These are phyloP conservation scores for Tauraco erythrolophus DNA, from an alignment of 2,113 vertebrate genomes.

Conservation along the genomic window DNA sequence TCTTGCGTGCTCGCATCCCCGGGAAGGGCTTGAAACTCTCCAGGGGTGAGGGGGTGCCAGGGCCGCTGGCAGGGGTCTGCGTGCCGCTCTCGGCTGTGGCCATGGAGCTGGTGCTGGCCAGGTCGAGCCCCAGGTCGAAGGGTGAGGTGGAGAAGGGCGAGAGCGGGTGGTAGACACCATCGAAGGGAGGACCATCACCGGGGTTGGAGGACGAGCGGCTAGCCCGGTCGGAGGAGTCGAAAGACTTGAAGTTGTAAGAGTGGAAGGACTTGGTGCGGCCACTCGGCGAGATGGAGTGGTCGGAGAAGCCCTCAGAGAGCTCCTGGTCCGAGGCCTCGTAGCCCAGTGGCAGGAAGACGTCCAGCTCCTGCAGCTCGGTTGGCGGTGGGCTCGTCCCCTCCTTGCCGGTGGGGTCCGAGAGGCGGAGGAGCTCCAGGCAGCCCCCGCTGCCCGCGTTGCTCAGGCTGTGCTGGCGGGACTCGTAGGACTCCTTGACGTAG, in stretches of 20 bases:
- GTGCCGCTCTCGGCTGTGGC: slow-evolving; percentile 63
- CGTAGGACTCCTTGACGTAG: slow-evolving; percentile 90
- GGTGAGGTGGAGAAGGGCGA: slow-evolving; percentile 86
- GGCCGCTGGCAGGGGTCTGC: slow-evolving; percentile 83
- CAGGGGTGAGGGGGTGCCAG: slow-evolving; percentile 87
- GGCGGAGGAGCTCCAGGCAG: slow-evolving; percentile 2
- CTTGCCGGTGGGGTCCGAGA: background rate
- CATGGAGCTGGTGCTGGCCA: slow-evolving; percentile 72
- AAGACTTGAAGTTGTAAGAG: slow-evolving; percentile 83
- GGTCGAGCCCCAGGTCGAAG: slow-evolving; percentile 86
- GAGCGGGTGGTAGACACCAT: slow-evolving; percentile 85
- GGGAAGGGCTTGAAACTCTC: slow-evolving; percentile 87
- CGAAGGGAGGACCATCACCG: slow-evolving; percentile 48
- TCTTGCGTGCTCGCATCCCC: slow-evolving; percentile 79
- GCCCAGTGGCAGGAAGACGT: slow-evolving; percentile 79
- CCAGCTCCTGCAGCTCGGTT: background rate
- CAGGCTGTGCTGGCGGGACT: slow-evolving; percentile 69
- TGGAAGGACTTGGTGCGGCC: slow-evolving; percentile 71
- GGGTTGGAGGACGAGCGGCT: slow-evolving; percentile 86
- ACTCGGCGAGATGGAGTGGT: slow-evolving; percentile 80
- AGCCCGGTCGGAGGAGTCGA: slow-evolving; percentile 83
- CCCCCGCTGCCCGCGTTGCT: slow-evolving; percentile 10
- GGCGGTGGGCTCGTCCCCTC: background rate
- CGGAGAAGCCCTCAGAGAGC: slow-evolving; percentile 82
- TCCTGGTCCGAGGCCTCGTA: slow-evolving; percentile 75